A percentile compares a stretch with the other conserved stretches of the same genome.
phyloP scores from a whole-genome alignment of 2,888 invertebrate genomes.

The Tetragonisca angustula region DNA sequence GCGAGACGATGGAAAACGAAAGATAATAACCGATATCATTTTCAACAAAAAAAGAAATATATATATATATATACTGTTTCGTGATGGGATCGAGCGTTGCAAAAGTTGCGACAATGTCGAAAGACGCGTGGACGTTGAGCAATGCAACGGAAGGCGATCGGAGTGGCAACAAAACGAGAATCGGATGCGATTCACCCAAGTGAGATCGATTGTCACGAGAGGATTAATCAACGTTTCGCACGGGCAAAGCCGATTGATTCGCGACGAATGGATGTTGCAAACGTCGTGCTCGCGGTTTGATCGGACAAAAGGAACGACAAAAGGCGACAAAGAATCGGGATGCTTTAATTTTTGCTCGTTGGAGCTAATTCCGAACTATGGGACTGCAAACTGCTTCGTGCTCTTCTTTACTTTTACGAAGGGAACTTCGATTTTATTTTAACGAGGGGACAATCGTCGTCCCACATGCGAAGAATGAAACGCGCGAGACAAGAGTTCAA shows the following conservation, averaged over 20 bases:
- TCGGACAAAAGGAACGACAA: neutral
- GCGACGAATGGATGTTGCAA: conserved; percentile 12
- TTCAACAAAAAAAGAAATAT: too few relatives aligned
- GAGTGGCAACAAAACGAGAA: neutral
- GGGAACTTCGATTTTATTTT: neutral
- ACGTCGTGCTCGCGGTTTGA: neutral
- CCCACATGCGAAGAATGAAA: neutral
- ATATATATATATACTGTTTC: neutral
- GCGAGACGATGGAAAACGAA: neutral
- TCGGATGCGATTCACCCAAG: neutral
- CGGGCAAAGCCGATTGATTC: conserved; percentile 24
- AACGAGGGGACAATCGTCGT: neutral
- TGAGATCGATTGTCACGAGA: conserved; percentile 7
- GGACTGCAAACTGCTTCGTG: too few relatives aligned
- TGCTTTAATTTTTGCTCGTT: neutral
- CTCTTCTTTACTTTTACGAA: neutral
- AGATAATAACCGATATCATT: too few relatives aligned
- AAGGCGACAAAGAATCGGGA: neutral
- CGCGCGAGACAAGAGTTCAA: neutral
- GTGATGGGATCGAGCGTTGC: neutral
- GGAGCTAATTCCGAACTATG: neutral
- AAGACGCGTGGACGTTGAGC: too few relatives aligned
- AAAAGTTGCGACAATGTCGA: neutral
- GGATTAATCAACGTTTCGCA: conserved; percentile 30
- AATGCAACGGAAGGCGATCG: neutral